These are phyloP conservation scores for Steinernema feltiae DNA, from an alignment of 1,140 invertebrate species.

Conservation along the genomic window DNA sequence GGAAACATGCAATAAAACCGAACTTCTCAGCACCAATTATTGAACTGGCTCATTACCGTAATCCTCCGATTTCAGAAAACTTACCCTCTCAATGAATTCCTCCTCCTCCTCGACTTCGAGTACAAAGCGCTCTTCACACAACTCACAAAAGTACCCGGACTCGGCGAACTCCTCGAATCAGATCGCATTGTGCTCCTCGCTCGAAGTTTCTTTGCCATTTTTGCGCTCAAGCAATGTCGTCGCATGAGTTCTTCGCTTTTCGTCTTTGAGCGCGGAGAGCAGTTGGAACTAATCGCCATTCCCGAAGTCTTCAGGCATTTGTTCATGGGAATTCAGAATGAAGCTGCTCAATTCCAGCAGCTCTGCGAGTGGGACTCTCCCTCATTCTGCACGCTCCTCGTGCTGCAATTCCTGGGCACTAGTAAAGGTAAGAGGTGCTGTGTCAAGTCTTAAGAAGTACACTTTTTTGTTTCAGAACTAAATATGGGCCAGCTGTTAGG, in stretches of 20 bases:
- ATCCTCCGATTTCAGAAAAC: background rate
- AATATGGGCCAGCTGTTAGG: slow-evolving; percentile 37
- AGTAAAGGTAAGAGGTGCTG: slow-evolving; percentile 31
- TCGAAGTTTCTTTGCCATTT: slow-evolving; percentile 54
- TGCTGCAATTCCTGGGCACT: slow-evolving; percentile 45
- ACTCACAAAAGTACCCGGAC: slow-evolving; percentile 45
- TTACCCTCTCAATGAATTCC: background rate
- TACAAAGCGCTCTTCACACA: slow-evolving; percentile 37
- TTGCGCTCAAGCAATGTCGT: slow-evolving; percentile 45
- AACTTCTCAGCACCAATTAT: too few relatives aligned
- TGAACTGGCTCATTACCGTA: too few relatives aligned
- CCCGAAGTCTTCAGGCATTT: slow-evolving; percentile 41
- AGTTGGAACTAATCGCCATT: slow-evolving; percentile 27
- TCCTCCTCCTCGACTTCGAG: slow-evolving; percentile 43
- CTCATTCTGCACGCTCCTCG: slow-evolving; percentile 45
- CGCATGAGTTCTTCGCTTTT: slow-evolving; percentile 30
- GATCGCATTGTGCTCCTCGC: slow-evolving; percentile 40
- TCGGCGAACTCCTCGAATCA: slow-evolving; percentile 36
- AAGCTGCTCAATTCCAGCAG: slow-evolving; percentile 32
- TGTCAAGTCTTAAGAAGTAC: slow-evolving; percentile 9
- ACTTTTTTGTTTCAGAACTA: slow-evolving; percentile 32
- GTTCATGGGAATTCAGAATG: slow-evolving; percentile 38
- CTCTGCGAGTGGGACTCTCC: slow-evolving; percentile 50
- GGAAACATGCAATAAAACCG: too few relatives aligned
- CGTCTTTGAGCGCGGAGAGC: slow-evolving; percentile 47